These are phyloP conservation scores for Lineus longissimus DNA, from an alignment of 1,140 invertebrate genomes.

Conservation along the genomic window DNA sequence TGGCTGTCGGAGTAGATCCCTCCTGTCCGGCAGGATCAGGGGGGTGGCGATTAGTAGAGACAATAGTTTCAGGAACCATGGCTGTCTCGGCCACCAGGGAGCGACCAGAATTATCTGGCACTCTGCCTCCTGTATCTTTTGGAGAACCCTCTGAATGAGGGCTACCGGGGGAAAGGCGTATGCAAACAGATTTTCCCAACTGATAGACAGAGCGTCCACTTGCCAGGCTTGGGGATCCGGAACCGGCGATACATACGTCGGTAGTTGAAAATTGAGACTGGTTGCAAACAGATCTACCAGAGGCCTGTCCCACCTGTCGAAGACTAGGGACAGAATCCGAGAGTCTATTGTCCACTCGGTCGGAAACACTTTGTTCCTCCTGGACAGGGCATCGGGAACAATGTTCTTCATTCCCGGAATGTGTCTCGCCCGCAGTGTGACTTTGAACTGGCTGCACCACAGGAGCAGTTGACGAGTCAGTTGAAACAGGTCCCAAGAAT, in stretches of 20 bases:
- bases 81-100: constrained; percentile 15
- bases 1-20: constrained; percentile 3
- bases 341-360: not conserved
- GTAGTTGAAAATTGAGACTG: constrained; percentile 14
- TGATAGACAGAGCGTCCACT: constrained; percentile 18
- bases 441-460: not conserved
- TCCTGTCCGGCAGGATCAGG: constrained; percentile 10
- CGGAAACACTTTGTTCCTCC: not conserved
- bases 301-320: constrained; percentile 5
- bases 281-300: constrained; percentile 21
- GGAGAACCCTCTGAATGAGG: constrained; percentile 17
- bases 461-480: not conserved
- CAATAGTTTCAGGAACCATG: constrained; percentile 19
- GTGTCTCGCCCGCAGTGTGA: not conserved
- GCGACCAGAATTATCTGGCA: constrained; percentile 24
- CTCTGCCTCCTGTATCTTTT: constrained; percentile 14
- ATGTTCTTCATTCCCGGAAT: constrained; percentile 3
- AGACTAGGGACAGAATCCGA: not conserved
- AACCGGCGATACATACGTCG: constrained; percentile 13
- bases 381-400: not conserved
- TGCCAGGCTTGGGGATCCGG: constrained; percentile 9
- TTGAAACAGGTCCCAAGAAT: not conserved
- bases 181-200: constrained; percentile 17
- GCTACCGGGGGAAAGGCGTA: constrained; percentile 23
- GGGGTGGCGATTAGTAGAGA: constrained; percentile 8